These are phyloP conservation scores for Gymnoscopelus braueri DNA, from an alignment of 2,797 vertebrate species.

Conservation along the genomic window DNA sequence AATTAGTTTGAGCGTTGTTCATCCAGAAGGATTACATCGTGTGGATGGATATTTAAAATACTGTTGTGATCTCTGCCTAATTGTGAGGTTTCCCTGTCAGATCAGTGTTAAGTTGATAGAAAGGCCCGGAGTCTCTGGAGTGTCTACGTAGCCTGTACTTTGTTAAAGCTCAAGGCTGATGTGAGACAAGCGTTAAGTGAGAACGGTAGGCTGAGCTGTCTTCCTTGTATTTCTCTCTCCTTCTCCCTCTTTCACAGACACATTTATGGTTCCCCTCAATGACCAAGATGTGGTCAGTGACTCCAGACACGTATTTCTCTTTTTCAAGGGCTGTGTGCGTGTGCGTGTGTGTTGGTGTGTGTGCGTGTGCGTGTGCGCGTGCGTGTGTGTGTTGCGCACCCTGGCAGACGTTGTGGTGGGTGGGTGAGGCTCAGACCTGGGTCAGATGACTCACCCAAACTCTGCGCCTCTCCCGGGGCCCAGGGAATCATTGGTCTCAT, in stretches of 20 bases:
- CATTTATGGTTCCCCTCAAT: conserved; percentile 63
- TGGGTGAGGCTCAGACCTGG: conserved; percentile 62
- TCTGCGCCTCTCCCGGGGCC: conserved; percentile 46
- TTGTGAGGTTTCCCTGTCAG: conserved; percentile 57
- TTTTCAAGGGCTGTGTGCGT: conserved; percentile 56
- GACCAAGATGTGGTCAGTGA: conserved; percentile 63
- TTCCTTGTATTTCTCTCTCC: conserved; percentile 46
- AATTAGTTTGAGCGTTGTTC: conserved; percentile 49
- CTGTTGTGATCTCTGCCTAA: conserved; percentile 59
- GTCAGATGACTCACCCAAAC: conserved; percentile 73
- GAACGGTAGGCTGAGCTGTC: conserved; percentile 55
- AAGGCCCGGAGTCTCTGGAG: conserved; percentile 15
- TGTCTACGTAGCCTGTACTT: conserved; percentile 13
- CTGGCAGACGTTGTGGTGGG: conserved; percentile 53
- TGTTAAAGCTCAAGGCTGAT: conserved; percentile 27
- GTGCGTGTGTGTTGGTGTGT: conserved; percentile 7
- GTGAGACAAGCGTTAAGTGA: conserved; percentile 32
- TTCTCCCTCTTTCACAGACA: conserved; percentile 40
- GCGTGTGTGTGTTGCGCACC: conserved; percentile 28
- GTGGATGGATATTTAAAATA: conserved; percentile 55
- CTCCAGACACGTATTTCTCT: conserved; percentile 70
- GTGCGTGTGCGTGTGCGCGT: conserved; percentile 13
- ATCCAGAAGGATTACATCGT: conserved; percentile 56
- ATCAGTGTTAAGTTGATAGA: conserved; percentile 43
- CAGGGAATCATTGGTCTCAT: conserved; percentile 52